phyloP scores from a whole-genome alignment of 2,888 invertebrate genomes.

The Chalcosyrphus nemorum region DNA sequence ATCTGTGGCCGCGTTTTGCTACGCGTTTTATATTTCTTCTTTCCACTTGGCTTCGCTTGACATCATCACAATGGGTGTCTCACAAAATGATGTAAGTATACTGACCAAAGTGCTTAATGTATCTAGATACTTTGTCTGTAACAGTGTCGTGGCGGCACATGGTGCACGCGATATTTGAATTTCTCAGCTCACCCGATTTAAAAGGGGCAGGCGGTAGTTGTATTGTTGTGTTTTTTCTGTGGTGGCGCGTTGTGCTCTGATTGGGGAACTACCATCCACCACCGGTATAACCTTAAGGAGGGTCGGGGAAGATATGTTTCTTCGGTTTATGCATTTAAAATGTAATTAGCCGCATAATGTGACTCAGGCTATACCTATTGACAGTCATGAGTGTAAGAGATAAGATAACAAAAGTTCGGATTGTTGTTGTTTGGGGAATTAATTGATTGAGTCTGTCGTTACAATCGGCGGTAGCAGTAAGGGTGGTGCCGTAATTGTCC shows the following conservation, averaged over 20 bases:
- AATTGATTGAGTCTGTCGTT: conserved; percentile 16
- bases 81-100: conserved; percentile 67
- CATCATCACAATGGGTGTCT: conserved; percentile 70
- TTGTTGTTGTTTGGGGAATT: background rate
- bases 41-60: conserved; percentile 71
- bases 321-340: conserved; percentile 8
- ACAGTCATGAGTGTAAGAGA: background rate
- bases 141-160: conserved; percentile 20
- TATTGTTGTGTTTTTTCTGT: background rate
- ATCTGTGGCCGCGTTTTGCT: conserved; percentile 12
- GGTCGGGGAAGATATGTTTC: background rate
- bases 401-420: conserved; percentile 20
- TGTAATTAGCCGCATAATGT: background rate
- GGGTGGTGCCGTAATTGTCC: background rate
- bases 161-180: conserved; percentile 45
- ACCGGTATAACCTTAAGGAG: background rate
- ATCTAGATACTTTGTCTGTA: background rate
- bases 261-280: background rate
- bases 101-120: conserved; percentile 6
- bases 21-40: conserved; percentile 41
- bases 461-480: background rate
- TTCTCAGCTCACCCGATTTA: conserved; percentile 1
- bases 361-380: background rate
- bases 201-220: conserved; percentile 1
- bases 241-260: conserved; percentile 37